Evolutionary conservation across 1,140 invertebrate species (phyloP).

Genomic region (Drosophila serrata): DNA sequence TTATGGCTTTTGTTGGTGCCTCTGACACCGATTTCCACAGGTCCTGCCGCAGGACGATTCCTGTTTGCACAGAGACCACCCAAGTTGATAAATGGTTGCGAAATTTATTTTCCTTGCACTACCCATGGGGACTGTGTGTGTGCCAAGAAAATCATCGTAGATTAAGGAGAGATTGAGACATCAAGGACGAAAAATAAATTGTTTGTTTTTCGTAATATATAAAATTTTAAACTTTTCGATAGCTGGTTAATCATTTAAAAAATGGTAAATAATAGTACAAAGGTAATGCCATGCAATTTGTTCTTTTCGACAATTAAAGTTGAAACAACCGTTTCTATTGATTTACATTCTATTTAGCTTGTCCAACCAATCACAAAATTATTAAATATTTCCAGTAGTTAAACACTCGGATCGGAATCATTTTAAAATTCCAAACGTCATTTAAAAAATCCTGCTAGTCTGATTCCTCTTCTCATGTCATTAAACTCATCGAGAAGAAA

Average conservation of each 20-base stretch:
- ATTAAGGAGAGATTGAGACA: slow-evolving; percentile 55
- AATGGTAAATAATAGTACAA: too few species aligned
- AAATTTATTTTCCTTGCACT: slow-evolving; percentile 46
- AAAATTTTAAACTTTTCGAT: background rate
- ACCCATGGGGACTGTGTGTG: slow-evolving; percentile 22
- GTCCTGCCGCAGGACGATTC: slow-evolving; percentile 33
- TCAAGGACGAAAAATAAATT: slow-evolving; percentile 4
- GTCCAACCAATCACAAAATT: too few species aligned
- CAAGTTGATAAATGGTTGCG: slow-evolving; percentile 67
- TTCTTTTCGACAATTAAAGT: too few species aligned
- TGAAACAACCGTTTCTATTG: too few species aligned
- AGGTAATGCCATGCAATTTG: too few species aligned
- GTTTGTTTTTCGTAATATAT: background rate
- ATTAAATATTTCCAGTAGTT: background rate
- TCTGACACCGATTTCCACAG: slow-evolving; percentile 47
- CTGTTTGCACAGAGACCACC: slow-evolving; percentile 42
- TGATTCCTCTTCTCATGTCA: slow-evolving; percentile 40
- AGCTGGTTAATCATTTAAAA: too few species aligned
- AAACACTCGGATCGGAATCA: background rate
- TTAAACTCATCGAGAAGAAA: slow-evolving; percentile 44
- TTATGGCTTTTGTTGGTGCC: slow-evolving; percentile 57
- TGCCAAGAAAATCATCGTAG: slow-evolving; percentile 50
- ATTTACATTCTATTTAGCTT: too few species aligned
- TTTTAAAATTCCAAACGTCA: too few species aligned
- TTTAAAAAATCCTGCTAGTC: slow-evolving; percentile 11